These are phyloP conservation scores for Patella pellucida DNA, from an alignment of 2,888 invertebrate species.

Conservation along the genomic window DNA sequence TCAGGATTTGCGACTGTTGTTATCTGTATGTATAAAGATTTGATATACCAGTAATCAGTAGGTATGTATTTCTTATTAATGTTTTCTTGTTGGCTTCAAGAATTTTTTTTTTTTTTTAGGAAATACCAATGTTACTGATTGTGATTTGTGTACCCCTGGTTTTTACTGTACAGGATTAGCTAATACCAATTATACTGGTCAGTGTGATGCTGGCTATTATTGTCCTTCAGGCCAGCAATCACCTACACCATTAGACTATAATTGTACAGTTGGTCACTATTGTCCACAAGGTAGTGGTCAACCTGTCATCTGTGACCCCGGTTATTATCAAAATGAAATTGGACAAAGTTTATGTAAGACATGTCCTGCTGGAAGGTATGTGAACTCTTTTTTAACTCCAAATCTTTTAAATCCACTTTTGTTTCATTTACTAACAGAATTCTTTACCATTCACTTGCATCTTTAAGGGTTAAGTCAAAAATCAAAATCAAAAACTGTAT, in stretches of 20 bases:
- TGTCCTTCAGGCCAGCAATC: conserved; percentile 94
- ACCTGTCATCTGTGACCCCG: conserved; percentile 58
- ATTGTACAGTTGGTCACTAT: conserved; percentile 66
- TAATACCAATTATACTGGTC: conserved; percentile 55
- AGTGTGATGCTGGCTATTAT: conserved; percentile 72
- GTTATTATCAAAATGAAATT: conserved; percentile 62
- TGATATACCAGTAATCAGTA: too few species aligned
- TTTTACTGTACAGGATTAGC: conserved; percentile 63
- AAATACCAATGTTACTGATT: conserved; percentile 57
- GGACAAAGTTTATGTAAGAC: conserved; percentile 55
- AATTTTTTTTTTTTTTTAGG: conserved; percentile 28
- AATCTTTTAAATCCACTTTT: too few species aligned
- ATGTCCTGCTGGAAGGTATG: conserved; percentile 65
- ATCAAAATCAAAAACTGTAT: not conserved
- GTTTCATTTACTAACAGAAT: not conserved
- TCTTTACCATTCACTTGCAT: not conserved
- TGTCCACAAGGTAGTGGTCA: conserved; percentile 57
- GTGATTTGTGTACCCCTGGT: conserved; percentile 60
- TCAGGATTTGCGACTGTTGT: too few species aligned
- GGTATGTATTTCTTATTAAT: too few species aligned
- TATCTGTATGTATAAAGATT: too few species aligned
- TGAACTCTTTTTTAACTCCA: too few species aligned
- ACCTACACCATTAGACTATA: conserved; percentile 75
- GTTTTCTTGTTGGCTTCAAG: too few species aligned
- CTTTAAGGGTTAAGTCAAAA: not conserved